A percentile compares a stretch with the other conserved stretches of the same genome.
These are phyloP conservation scores for Cylloceria caligata DNA, from an alignment of 2,888 invertebrate genomes.

Conservation along the genomic window DNA sequence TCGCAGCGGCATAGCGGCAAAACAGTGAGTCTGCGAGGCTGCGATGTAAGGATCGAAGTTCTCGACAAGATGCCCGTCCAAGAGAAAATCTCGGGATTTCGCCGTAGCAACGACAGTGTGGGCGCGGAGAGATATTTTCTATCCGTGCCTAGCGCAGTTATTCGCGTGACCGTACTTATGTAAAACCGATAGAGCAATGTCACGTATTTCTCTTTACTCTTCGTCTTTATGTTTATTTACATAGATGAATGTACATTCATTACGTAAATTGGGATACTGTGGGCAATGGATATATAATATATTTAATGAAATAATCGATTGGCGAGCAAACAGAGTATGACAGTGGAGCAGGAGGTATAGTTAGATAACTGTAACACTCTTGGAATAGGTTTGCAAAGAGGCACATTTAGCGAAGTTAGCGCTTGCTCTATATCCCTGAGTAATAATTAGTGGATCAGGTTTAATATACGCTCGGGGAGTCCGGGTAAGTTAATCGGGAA, in stretches of 20 bases:
- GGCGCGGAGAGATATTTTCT: neutral
- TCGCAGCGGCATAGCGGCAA: conserved; percentile 47
- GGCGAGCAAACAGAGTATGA: neutral
- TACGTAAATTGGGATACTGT: neutral
- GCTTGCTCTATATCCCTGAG: conserved; percentile 18
- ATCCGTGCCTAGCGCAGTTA: neutral
- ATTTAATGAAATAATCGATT: neutral
- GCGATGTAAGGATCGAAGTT: conserved; percentile 38
- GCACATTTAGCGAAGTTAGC: conserved; percentile 38
- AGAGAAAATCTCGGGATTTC: conserved; percentile 55
- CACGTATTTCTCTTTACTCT: conserved; percentile 1
- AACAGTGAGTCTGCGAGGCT: neutral
- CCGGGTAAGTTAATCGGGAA: conserved; percentile 34
- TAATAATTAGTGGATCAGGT: conserved; percentile 54
- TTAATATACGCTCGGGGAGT: conserved; percentile 36
- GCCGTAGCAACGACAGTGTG: neutral
- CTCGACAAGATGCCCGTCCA: conserved; percentile 56
- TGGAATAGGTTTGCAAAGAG: conserved; percentile 47
- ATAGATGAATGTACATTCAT: neutral
- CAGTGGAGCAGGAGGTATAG: conserved; percentile 14
- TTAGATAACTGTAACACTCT: conserved; percentile 21
- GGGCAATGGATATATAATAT: neutral
- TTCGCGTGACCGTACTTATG: conserved; percentile 25
- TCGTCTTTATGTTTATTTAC: neutral
- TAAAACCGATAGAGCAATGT: conserved; percentile 40